These are phyloP conservation scores for Drosophila carrolli DNA, from an alignment of 1,140 invertebrate species.

Conservation along the genomic window DNA sequence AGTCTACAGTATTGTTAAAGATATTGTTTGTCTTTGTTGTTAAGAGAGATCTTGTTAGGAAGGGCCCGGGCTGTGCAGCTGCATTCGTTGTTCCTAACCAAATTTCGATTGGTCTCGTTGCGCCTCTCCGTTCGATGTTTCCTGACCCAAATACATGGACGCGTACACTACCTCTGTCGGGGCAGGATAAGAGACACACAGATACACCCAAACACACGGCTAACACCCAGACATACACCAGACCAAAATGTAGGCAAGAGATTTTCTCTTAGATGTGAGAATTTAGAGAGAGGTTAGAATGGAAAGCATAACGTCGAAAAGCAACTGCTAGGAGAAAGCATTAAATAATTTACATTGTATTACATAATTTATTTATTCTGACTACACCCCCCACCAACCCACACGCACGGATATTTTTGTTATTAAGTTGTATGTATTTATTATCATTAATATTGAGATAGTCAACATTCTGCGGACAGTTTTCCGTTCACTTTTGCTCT, in stretches of 20 bases:
- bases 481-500: constrained; percentile 19
- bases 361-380: constrained; percentile 69
- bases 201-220: constrained; percentile 11
- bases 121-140: constrained; percentile 9
- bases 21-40: constrained; percentile 38
- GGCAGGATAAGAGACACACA: constrained; percentile 17
- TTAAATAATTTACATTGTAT: constrained; percentile 53
- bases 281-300: constrained; percentile 3
- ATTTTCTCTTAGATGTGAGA: constrained; percentile 21
- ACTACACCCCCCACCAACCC: constrained; percentile 9
- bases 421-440: constrained; percentile 75
- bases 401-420: constrained; percentile 48
- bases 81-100: constrained; percentile 38
- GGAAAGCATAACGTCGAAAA: neutral
- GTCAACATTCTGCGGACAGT: constrained; percentile 52
- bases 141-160: neutral
- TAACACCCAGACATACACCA: constrained; percentile 29
- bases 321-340: constrained; percentile 34
- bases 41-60: constrained; percentile 12
- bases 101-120: constrained; percentile 25
- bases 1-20: constrained; percentile 54
- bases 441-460: constrained; percentile 58
- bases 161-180: constrained; percentile 35
- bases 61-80: neutral
- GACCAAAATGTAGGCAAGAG: constrained; percentile 53